Evolutionary conservation across 1,140 invertebrate genomes (phyloP).

Genomic region (Danaus plexippus): DNA sequence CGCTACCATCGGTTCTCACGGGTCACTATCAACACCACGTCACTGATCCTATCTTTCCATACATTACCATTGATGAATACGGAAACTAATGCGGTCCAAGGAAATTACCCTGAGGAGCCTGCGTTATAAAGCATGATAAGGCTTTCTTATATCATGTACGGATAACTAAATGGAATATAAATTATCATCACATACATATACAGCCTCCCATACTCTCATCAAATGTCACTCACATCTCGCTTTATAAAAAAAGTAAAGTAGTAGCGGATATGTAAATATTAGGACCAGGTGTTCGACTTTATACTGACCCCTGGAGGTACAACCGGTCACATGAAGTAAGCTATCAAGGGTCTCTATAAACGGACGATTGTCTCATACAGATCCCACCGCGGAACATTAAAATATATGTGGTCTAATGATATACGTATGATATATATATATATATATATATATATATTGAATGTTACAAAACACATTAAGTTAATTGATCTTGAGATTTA

Average conservation of each 20-base stretch:
- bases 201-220: no score
- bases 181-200: no score
- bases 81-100: background rate
- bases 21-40: no score
- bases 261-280: conserved; percentile 26
- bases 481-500: no score
- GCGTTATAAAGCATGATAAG: conserved; percentile 2
- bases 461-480: no score
- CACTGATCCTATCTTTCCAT: no score
- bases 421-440: no score
- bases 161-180: no score
- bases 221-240: conserved; percentile 1
- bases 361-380: conserved; percentile 12
- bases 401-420: no score
- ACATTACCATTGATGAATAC: background rate
- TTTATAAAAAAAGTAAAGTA: background rate
- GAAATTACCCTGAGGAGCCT: background rate
- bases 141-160: no score
- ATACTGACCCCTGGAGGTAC: conserved; percentile 24
- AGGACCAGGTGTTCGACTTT: conserved; percentile 26
- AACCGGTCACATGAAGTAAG: conserved; percentile 21
- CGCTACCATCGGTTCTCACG: conserved; percentile 15
- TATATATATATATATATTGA: no score
- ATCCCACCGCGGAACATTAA: no score
- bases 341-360: conserved; percentile 15